Evolutionary conservation across 2,113 vertebrate species (phyloP).

Genomic region (Apteryx owenii): DNA sequence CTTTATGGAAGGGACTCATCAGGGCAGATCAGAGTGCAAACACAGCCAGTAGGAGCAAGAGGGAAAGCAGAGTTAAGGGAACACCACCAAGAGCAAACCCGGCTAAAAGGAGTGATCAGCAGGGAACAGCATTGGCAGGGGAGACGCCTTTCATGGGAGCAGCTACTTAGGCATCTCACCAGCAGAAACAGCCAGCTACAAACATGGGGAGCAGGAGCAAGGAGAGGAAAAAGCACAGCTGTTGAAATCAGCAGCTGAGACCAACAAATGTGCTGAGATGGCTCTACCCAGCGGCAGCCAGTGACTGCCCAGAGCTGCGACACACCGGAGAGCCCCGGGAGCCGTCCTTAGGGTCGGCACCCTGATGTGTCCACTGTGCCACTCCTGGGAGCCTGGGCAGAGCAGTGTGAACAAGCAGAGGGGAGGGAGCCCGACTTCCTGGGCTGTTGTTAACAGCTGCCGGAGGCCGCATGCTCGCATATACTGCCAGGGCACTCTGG

Average conservation of each 20-base stretch:
- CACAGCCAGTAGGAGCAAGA: not conserved
- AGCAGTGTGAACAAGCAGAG: not conserved
- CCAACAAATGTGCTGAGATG: not conserved
- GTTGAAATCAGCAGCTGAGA: not conserved
- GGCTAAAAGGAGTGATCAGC: not conserved
- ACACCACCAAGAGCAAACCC: not conserved
- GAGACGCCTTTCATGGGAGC: not conserved
- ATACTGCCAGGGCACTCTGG: not conserved
- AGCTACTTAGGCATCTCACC: not conserved
- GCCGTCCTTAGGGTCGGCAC: not conserved
- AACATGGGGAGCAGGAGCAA: not conserved
- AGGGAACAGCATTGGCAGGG: rapidly evolving
- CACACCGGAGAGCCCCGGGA: not conserved
- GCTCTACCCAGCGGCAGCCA: not conserved
- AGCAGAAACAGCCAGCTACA: rapidly evolving
- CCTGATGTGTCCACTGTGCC: not conserved
- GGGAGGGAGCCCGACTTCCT: not conserved
- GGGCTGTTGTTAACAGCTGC: not conserved
- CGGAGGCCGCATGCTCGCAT: not conserved
- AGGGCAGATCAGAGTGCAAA: not conserved
- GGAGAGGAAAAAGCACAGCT: not conserved
- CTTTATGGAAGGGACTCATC: not conserved
- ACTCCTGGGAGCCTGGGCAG: not conserved
- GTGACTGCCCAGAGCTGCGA: not conserved
- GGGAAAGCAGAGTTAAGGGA: not conserved